These are phyloP conservation scores for Ennomos erosarius DNA, from an alignment of 2,888 invertebrate species.

Conservation along the genomic window DNA sequence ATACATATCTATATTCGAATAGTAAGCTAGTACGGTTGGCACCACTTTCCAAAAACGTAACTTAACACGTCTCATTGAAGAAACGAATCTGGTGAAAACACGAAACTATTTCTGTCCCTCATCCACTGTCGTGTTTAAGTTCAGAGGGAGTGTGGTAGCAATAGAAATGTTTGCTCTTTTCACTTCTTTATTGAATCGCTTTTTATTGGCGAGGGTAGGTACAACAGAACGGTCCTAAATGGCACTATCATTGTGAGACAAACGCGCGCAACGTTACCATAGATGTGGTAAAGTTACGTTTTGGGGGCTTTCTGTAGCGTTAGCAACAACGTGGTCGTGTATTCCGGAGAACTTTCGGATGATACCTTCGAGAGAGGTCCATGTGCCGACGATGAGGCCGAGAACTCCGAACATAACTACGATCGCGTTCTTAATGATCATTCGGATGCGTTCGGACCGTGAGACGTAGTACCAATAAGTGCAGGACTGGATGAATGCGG, in stretches of 20 bases:
- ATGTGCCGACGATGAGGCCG: constrained; percentile 89
- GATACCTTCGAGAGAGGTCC: constrained; percentile 88
- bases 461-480: constrained; percentile 90
- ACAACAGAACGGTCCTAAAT: constrained; percentile 44
- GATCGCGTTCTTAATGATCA: constrained; percentile 86
- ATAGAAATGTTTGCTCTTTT: too few species aligned
- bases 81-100: too few species aligned
- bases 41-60: constrained; percentile 4
- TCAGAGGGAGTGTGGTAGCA: too few species aligned
- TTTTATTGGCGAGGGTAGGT: constrained; percentile 39
- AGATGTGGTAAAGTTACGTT: constrained; percentile 12
- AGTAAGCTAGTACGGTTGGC: constrained; percentile 28
- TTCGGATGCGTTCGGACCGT: constrained; percentile 81
- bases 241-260: constrained; percentile 48
- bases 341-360: constrained; percentile 80
- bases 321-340: constrained; percentile 18
- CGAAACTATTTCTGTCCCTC: too few species aligned
- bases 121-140: too few species aligned
- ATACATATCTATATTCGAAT: constrained; percentile 44
- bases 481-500: constrained; percentile 94
- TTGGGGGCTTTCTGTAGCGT: background rate
- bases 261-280: background rate
- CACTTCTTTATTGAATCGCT: too few species aligned
- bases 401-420: constrained; percentile 88
- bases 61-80: too few species aligned